Evolutionary conservation across 2,888 invertebrate genomes (phyloP).

Genomic region (Coecobrya sp.): DNA sequence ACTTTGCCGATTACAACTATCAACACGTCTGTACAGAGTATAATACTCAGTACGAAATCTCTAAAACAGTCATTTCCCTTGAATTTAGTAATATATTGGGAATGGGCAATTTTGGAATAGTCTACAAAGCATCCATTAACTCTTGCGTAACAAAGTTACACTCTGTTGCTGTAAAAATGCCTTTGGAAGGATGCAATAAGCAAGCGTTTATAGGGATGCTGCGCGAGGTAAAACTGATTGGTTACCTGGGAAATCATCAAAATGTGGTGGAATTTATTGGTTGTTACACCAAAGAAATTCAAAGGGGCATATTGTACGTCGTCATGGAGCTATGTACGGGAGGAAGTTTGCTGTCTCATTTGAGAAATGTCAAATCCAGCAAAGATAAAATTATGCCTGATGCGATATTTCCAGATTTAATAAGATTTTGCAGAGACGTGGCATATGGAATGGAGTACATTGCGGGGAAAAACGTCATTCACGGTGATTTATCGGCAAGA

Average conservation of each 20-base stretch:
- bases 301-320: not conserved
- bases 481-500: too few relatives aligned
- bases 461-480: too few relatives aligned
- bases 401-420: too few relatives aligned
- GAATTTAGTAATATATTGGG: not conserved
- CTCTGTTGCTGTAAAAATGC: not conserved
- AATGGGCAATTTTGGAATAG: not conserved
- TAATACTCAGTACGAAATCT: not conserved
- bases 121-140: not conserved
- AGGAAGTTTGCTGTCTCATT: not conserved
- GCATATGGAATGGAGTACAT: too few relatives aligned
- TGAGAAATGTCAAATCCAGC: not conserved
- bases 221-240: not conserved
- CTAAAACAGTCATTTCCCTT: not conserved
- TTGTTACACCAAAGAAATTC: not conserved
- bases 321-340: not conserved
- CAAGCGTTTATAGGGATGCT: not conserved
- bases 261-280: not conserved
- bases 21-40: not conserved
- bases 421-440: too few relatives aligned
- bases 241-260: not conserved
- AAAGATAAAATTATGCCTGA: too few relatives aligned
- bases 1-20: not conserved
- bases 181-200: not conserved
- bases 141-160: too few relatives aligned